Percentiles rank a stretch among this genome's conserved stretches.
Evolutionary conservation across 1,140 invertebrate species (phyloP).

Genomic region (Medauroidea extradentata): DNA sequence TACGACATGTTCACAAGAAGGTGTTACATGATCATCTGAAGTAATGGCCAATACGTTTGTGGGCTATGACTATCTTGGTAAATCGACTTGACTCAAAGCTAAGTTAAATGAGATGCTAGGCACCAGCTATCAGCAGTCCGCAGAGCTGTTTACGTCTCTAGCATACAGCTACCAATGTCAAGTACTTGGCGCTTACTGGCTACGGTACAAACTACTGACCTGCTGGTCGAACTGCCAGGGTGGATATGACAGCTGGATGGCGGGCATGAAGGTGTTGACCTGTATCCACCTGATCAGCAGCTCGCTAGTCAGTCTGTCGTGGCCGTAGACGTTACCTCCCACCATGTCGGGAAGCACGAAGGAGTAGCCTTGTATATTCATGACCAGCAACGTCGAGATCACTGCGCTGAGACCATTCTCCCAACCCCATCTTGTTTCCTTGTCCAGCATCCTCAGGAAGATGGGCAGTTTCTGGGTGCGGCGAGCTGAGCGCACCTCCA

Average conservation of each 20-base stretch:
- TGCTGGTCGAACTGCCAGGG: too few relatives aligned
- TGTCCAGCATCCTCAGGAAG: constrained; percentile 87
- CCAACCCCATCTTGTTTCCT: constrained; percentile 46
- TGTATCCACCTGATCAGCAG: constrained; percentile 90
- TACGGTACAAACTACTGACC: too few relatives aligned
- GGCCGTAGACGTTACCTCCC: constrained; percentile 76
- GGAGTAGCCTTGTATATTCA: constrained; percentile 59
- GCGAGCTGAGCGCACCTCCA: constrained; percentile 61
- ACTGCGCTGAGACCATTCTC: constrained; percentile 46
- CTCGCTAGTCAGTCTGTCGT: constrained; percentile 55
- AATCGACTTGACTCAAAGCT: too few relatives aligned
- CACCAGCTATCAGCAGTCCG: too few relatives aligned
- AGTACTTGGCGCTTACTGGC: too few relatives aligned
- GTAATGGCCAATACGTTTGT: too few relatives aligned
- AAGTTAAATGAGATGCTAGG: too few relatives aligned
- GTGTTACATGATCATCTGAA: too few relatives aligned
- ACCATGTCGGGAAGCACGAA: constrained; percentile 89
- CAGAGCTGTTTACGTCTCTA: too few relatives aligned
- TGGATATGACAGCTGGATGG: constrained; percentile 80
- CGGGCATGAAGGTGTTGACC: constrained; percentile 79
- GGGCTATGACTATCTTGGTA: too few relatives aligned
- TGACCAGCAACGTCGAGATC: constrained; percentile 50
- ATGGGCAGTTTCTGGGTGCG: constrained; percentile 71
- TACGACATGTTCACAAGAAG: too few relatives aligned
- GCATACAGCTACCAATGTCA: too few relatives aligned